Base-by-base conservation (phyloP, 23 tunicate genomes). In the Halocynthia roretzi region DNA sequence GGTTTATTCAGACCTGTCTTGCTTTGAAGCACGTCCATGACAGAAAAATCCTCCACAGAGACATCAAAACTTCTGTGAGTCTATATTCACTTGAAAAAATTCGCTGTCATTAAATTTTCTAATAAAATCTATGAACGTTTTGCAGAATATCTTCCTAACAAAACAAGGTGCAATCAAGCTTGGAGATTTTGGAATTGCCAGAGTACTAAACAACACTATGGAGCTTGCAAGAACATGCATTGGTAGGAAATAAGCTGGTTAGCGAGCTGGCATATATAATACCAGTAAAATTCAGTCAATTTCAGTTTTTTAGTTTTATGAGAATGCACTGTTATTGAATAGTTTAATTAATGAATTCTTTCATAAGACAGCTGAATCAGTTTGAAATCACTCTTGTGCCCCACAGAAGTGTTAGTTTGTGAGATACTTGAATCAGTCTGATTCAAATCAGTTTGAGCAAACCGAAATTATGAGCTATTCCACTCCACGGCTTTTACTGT, bases 171-270 rank as follows among this genome's bases (percentile, higher is more conserved):
- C 87, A 5, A 74, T 96, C 17, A 96, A 96, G 65, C 91, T 96
- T 7, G 99, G 99, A 15, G 99, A 96, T 62, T 96, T 96, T 82
- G 99, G 99, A 74, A 96, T 96, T 76, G 99, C 99, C 21, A 65
- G 99, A 63, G 99, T 90, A 53, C 77, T 96, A 10, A 86, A 89
- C 67, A 96, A 84, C 72, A 86, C 99, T 54, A 77, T 80, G 78
- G 99, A 96, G 61, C 74, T 96, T 62, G 99, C 99, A 8, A 83
- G 96, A 70, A 96, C 99, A 5, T 89, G 96, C 84, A 96, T 96
- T 31, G 99, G 98, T 86, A 72, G 68, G 54, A 71, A 60, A 60
- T 60, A 15, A 15, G 64, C 4, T 15, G n/a, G 17, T 15, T 60
- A 60, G n/a, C n/a, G n/a, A 60, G 17, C 17, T 15, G 17, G 2